phyloP scores from a whole-genome alignment of 1,140 invertebrate species.

The Bombyx mori region ASM3026992v2 NC_085133.1:9933001-9933500 shows the following conservation, averaged over 20 bases:
- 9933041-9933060: constrained; percentile 71
- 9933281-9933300: constrained; percentile 67
- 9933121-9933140: constrained; percentile 22
- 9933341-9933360: constrained; percentile 71
- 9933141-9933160: constrained; percentile 19
- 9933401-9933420: constrained; percentile 71
- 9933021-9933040: constrained; percentile 60
- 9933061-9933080: constrained; percentile 67
- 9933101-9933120: constrained; percentile 31
- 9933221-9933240: constrained; percentile 64
- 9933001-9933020: constrained; percentile 45
- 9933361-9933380: constrained; percentile 60
- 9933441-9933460: constrained; percentile 46
- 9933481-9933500: constrained; percentile 11
- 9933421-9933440: constrained; percentile 65
- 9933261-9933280: constrained; percentile 37
- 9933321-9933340: constrained; percentile 70
- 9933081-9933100: constrained; percentile 50
- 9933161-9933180: constrained; percentile 40
- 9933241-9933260: constrained; percentile 3
- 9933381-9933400: constrained; percentile 68
- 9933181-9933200: constrained; percentile 69
- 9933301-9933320: constrained; percentile 66
- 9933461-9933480: constrained; percentile 13
- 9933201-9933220: constrained; percentile 65